A percentile compares a stretch with the other conserved stretches of the same genome.
phyloP scores from a whole-genome alignment of 2,888 invertebrate genomes.

The Sesia apiformis region DNA sequence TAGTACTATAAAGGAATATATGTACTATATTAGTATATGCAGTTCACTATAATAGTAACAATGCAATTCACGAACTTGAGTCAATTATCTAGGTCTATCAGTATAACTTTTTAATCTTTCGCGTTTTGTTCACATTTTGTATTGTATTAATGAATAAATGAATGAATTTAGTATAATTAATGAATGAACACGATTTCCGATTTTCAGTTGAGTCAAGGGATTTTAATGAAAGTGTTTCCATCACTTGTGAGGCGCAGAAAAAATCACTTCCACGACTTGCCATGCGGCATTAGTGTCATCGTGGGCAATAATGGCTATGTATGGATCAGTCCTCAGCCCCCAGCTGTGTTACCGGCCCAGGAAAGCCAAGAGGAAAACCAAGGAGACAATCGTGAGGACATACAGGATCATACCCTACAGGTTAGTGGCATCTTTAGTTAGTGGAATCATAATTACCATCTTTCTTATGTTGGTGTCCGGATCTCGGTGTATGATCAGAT shows the following conservation, averaged over 20 bases:
- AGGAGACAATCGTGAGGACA: conserved; percentile 66
- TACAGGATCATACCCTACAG: conserved; percentile 33
- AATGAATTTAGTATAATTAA: too few relatives aligned
- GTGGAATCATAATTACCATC: background rate
- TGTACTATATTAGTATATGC: background rate
- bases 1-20: too few relatives aligned
- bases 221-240: conserved; percentile 91
- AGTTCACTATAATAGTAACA: too few relatives aligned
- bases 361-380: conserved; percentile 30
- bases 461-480: too few relatives aligned
- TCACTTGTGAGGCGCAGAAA: conserved; percentile 94
- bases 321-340: conserved; percentile 87
- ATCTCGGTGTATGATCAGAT: too few relatives aligned
- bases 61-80: too few relatives aligned
- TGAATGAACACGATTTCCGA: too few relatives aligned
- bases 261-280: conserved; percentile 95
- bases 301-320: conserved; percentile 97
- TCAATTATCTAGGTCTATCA: too few relatives aligned
- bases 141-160: too few relatives aligned
- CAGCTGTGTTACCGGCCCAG: background rate
- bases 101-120: too few relatives aligned
- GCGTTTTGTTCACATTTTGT: too few relatives aligned
- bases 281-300: conserved; percentile 93
- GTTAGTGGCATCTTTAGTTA: conserved; percentile 14
- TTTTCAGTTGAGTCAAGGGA: conserved; percentile 86